Evolutionary conservation across 2,113 vertebrate species (phyloP).

Genomic region (Menura novaehollandiae): DNA sequence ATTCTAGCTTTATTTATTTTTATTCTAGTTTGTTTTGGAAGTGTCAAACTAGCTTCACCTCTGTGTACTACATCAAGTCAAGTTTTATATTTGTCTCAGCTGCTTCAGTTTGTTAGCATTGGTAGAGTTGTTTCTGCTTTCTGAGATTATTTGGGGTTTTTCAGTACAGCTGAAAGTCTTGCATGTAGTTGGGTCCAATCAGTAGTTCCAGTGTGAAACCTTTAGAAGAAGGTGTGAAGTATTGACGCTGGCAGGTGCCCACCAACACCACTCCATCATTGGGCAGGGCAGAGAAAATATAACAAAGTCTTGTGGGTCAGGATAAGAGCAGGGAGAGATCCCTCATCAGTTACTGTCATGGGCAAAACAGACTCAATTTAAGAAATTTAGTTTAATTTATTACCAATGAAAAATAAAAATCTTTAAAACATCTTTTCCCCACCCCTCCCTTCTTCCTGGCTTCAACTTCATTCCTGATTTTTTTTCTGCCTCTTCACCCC

Average conservation of each 20-base stretch:
- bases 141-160: not conserved
- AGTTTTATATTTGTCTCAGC: not conserved
- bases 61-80: not conserved
- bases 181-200: too few species aligned
- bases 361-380: not conserved
- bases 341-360: not conserved
- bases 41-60: not conserved
- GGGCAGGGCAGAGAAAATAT: not conserved
- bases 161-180: not conserved
- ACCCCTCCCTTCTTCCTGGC: not conserved
- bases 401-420: not conserved
- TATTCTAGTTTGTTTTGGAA: not conserved
- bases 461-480: not conserved
- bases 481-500: not conserved
- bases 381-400: not conserved
- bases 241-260: not conserved
- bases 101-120: not conserved
- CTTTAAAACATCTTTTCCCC: not conserved
- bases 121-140: not conserved
- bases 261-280: not conserved
- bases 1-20: not conserved
- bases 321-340: not conserved
- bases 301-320: fast-evolving
- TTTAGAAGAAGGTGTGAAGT: not conserved
- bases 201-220: not conserved